Conservation (phyloP, 2,113 vertebrate species). For the Catharus bicknelli region DNA sequence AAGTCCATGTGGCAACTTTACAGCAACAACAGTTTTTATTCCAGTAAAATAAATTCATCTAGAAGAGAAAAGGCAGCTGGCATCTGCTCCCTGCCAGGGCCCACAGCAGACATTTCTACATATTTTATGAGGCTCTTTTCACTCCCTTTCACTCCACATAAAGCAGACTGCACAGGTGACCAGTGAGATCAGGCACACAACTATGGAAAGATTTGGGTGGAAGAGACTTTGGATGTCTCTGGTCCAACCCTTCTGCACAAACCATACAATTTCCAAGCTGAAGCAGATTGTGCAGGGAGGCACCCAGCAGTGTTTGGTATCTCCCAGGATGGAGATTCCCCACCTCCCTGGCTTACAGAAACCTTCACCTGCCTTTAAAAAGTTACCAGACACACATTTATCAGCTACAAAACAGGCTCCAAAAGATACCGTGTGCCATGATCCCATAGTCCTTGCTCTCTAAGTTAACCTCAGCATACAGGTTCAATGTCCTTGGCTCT, state of each 20-base stretch:
- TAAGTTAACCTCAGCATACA: not conserved
- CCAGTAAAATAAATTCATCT: conserved; percentile 7
- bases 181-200: not conserved
- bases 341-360: not conserved
- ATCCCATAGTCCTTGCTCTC: not conserved
- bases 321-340: not conserved
- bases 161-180: not conserved
- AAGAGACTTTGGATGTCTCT: not conserved
- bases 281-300: not conserved
- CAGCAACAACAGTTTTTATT: conserved; percentile 8
- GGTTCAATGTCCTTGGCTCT: not conserved
- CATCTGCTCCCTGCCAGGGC: conserved; percentile 8
- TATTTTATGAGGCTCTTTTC: not conserved
- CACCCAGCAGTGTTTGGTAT: not conserved
- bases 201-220: not conserved
- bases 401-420: not conserved
- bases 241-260: not conserved
- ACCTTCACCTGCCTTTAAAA: not conserved
- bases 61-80: not conserved
- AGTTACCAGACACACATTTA: not conserved
- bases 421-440: fast-evolving
- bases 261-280: not conserved
- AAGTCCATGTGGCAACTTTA: conserved; percentile 4
- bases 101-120: not conserved
- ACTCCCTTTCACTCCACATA: not conserved